phyloP scores from a whole-genome alignment of 2,113 vertebrate genomes.

The Struthio camelus region DNA sequence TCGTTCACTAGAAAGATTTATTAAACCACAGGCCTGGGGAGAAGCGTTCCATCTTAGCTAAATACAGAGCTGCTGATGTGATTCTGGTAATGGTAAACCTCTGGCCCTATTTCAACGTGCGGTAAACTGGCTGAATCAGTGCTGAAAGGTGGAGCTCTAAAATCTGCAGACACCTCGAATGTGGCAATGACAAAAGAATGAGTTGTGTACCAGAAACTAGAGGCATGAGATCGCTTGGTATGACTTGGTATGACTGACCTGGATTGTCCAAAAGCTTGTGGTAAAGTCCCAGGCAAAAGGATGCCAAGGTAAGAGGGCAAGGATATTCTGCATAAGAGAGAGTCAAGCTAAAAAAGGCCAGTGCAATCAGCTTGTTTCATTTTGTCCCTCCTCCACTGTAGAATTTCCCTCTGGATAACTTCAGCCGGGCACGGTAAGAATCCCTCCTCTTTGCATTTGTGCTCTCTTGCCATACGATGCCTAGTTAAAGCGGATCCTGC shows the following conservation, averaged over 20 bases:
- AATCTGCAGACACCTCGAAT: too few relatives aligned
- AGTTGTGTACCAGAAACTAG: not conserved
- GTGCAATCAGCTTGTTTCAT: not conserved
- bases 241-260: not conserved
- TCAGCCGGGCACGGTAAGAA: accelerated
- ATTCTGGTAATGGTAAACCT: not conserved
- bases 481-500: too few relatives aligned
- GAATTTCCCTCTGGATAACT: not conserved
- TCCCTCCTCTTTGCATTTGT: not conserved
- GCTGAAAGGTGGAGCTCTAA: not conserved
- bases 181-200: not conserved
- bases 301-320: not conserved
- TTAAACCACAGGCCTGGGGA: not conserved
- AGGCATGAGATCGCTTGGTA: not conserved
- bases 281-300: not conserved
- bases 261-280: not conserved
- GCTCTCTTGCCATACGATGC: accelerated
- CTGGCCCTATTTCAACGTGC: not conserved
- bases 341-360: not conserved
- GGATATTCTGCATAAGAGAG: not conserved
- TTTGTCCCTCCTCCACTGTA: not conserved
- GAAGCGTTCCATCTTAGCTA: not conserved
- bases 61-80: not conserved
- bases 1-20: not conserved
- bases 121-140: not conserved